Percentiles rank a stretch among this genome's conserved stretches.
Conservation (phyloP, 2,888 invertebrate genomes). For the Cheilosia variabilis region DNA sequence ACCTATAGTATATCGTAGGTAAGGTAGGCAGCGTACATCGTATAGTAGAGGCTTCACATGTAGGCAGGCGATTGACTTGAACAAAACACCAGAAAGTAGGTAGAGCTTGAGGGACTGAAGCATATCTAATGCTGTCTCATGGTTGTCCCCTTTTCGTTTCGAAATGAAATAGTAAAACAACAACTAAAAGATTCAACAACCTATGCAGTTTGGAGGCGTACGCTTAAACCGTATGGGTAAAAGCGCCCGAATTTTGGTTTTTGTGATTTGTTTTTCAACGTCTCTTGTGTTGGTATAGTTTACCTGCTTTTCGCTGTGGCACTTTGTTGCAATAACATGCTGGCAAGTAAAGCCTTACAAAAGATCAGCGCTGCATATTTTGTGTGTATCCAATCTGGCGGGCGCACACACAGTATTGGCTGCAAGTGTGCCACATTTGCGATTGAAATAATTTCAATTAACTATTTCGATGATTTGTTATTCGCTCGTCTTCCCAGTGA, state of each 20-base stretch:
- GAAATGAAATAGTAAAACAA: constrained; percentile 42
- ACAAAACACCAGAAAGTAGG: constrained; percentile 69
- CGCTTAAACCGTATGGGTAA: constrained; percentile 19
- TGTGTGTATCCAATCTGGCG: constrained; percentile 19
- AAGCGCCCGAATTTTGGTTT: constrained; percentile 47
- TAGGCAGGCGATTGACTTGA: constrained; percentile 66
- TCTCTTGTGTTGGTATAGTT: constrained; percentile 35
- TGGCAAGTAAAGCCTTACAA: constrained; percentile 58
- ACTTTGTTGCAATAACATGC: constrained; percentile 53
- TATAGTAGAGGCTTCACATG: constrained; percentile 45
- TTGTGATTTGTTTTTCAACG: constrained; percentile 26
- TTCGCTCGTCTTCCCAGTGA: too few species aligned
- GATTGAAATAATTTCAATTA: too few species aligned
- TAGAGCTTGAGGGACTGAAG: constrained; percentile 74
- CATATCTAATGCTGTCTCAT: constrained; percentile 75
- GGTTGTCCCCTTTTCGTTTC: constrained; percentile 67
- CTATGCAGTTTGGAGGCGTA: constrained; percentile 25
- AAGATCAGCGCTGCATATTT: constrained; percentile 49
- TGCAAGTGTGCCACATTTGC: constrained; percentile 13
- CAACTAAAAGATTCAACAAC: constrained; percentile 61
- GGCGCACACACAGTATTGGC: constrained; percentile 15
- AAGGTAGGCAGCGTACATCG: too few species aligned
- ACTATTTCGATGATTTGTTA: too few species aligned
- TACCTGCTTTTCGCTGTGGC: constrained; percentile 59
- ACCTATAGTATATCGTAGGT: background rate